A percentile compares a stretch with the other conserved stretches of the same genome.
These are phyloP conservation scores for Drosophila merina DNA, from an alignment of 2,888 invertebrate genomes.

Conservation along the genomic window DNA sequence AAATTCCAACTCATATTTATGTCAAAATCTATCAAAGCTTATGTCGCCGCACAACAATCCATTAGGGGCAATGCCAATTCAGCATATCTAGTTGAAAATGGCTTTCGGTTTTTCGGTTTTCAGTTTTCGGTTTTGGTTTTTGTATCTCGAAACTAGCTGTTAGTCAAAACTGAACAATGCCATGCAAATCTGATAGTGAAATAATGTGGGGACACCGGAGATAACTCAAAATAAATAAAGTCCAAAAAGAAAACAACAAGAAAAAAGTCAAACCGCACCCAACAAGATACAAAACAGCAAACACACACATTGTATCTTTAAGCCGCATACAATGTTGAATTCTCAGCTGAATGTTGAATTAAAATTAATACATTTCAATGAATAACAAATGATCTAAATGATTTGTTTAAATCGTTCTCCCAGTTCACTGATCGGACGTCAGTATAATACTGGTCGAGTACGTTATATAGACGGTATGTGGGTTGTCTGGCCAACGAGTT, in stretches of 20 bases:
- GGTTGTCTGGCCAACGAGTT: conserved; percentile 34
- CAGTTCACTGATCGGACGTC: conserved; percentile 27
- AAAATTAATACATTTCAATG: conserved; percentile 63
- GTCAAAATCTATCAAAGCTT: conserved; percentile 79
- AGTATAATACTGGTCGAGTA: conserved; percentile 21
- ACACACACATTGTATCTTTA: conserved; percentile 22
- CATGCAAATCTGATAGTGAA: conserved; percentile 76
- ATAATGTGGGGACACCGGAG: conserved; percentile 57
- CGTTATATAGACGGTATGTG: conserved; percentile 14
- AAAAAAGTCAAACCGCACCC: too few species aligned
- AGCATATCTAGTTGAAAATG: conserved; percentile 36
- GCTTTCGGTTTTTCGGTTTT: conserved; percentile 46
- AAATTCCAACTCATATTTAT: conserved; percentile 78
- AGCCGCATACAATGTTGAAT: conserved; percentile 35
- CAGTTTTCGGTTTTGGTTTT: conserved; percentile 10
- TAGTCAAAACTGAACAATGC: conserved; percentile 60
- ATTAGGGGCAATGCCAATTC: conserved; percentile 52
- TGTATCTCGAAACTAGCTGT: conserved; percentile 39
- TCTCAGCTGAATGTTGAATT: conserved; percentile 33
- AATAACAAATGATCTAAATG: conserved; percentile 74
- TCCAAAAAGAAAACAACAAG: conserved; percentile 13
- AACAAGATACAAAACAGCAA: conserved; percentile 1
- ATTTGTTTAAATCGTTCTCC: conserved; percentile 53
- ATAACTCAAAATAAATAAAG: conserved; percentile 49
- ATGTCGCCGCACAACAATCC: conserved; percentile 67